Evolutionary conservation across 2,888 invertebrate species (phyloP).

Genomic region (Hirudinaria manillensis): DNA sequence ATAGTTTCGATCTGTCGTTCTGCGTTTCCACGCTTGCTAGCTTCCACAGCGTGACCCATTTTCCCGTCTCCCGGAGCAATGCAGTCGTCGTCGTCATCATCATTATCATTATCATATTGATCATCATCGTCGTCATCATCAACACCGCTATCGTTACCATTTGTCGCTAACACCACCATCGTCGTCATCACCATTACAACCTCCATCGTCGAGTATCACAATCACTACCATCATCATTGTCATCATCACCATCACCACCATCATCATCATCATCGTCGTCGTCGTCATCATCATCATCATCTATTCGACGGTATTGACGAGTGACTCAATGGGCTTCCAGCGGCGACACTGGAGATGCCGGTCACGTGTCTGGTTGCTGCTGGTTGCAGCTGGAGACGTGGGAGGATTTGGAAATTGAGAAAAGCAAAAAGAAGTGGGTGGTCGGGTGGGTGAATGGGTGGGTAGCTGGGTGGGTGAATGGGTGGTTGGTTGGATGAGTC

Average conservation of each 20-base stretch:
- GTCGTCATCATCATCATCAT: conserved; percentile 20
- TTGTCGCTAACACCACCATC: neutral
- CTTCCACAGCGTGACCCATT: no score
- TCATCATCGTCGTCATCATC: conserved; percentile 11
- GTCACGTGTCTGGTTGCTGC: conserved; percentile 1
- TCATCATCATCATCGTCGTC: conserved; percentile 22
- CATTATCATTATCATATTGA: neutral
- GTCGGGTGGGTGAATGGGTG: no score
- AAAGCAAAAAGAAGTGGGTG: no score
- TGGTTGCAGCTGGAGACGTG: neutral
- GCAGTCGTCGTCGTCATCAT: neutral
- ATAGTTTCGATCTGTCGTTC: no score
- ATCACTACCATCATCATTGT: conserved; percentile 23
- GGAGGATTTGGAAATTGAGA: neutral
- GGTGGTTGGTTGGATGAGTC: neutral
- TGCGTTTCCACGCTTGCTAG: no score
- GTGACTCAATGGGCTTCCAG: no score
- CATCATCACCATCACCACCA: conserved; percentile 23
- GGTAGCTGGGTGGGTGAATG: no score
- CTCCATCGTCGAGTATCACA: conserved; percentile 8
- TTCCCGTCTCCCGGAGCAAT: no score
- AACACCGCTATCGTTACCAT: neutral
- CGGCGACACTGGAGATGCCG: neutral
- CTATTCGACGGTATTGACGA: no score
- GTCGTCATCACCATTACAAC: conserved; percentile 13